Evolutionary conservation across 2,888 invertebrate species (phyloP), one percentile per base, ranked within the genome.

Genomic region (Nemotelus nigrinus): DNA sequence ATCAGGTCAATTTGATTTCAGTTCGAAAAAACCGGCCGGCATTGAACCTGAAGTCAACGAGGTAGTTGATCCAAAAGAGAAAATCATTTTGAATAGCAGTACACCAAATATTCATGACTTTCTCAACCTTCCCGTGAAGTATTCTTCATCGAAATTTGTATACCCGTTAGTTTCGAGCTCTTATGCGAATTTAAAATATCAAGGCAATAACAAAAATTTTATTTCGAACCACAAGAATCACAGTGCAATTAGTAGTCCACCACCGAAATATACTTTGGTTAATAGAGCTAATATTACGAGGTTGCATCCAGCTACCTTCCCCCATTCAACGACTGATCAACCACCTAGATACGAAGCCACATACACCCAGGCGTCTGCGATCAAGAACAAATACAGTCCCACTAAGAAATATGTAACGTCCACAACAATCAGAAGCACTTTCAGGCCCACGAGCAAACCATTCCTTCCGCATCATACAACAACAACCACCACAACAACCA

Each of bases 121-220:
- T 81, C 86, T 92, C 0, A 92, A 92, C 84, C 84, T 92, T 43
- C 92, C 92, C 0, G 90, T 91, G 0, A 91, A 91, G 81, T 92
- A 92, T 82, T 91, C 91, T 8, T 90, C 91, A 0, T 91, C 91
- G 48, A 92, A 92, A 83, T 92, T 92, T 80, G 91, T 91, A 1
- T 91, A 91, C 84, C 93, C 93, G 0, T 83, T 93, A 74, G 92
- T 93, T 75, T 92, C 92, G 0, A 92, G 89, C 82, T 92, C 92
- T 1, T 93, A 93, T 83, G 92, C 93, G 0, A 93, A 92, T 82
- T 89, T 92, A 0, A 93, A 93, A 83, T 90, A 92, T 45, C 93
- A 93, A 83, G 92, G 92, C 67, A 90, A 89, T 83, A 89, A 87
- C 80, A 84, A 89, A 72, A 89, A 89, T 81, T 89, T 88, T 80